Evolutionary conservation across 2,888 invertebrate species (phyloP).

Genomic region (Mimas tiliae): DNA sequence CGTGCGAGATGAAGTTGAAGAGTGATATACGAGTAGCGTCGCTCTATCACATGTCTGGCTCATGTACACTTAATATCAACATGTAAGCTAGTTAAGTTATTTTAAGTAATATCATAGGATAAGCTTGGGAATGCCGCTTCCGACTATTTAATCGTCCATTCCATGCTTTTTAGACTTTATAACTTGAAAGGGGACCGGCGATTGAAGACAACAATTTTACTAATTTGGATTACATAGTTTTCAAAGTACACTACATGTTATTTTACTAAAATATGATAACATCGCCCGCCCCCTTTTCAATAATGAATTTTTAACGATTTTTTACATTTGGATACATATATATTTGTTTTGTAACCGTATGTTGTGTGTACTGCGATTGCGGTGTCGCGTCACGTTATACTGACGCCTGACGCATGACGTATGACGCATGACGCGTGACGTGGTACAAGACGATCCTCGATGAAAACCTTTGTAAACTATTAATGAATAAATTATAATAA

Average conservation of each 20-base stretch:
- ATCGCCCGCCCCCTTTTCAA: constrained; percentile 7
- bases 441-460: constrained; percentile 18
- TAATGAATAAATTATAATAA: constrained; percentile 85
- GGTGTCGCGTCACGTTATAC: not conserved
- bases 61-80: constrained; percentile 45
- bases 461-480: constrained; percentile 75
- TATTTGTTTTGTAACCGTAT: constrained; percentile 18
- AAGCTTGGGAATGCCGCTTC: constrained; percentile 49
- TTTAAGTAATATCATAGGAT: constrained; percentile 64
- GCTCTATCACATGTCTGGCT: constrained; percentile 64
- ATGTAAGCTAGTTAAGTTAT: constrained; percentile 67
- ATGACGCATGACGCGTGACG: too few species aligned
- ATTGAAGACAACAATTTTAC: not conserved
- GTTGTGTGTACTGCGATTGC: not conserved
- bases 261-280: not conserved
- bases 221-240: not conserved
- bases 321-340: constrained; percentile 38
- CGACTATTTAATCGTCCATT: constrained; percentile 60
- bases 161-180: constrained; percentile 61
- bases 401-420: too few species aligned
- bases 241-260: not conserved
- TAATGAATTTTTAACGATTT: constrained; percentile 25
- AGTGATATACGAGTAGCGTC: not conserved
- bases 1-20: not conserved
- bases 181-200: constrained; percentile 33